Conservation (phyloP, 2,888 invertebrate genomes). For the Boloria selene region DNA sequence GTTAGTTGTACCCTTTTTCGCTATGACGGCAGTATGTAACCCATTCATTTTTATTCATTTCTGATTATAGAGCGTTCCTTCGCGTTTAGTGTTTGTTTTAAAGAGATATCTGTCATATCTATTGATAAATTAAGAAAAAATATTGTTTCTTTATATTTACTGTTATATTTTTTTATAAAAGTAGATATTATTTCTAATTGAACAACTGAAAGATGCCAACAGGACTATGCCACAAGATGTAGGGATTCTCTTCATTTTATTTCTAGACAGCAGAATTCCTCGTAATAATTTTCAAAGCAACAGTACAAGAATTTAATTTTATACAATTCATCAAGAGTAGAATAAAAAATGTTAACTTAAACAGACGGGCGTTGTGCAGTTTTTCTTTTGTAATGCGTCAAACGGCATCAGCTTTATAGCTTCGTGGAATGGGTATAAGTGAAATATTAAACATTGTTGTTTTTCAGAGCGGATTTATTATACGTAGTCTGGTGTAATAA, state of each 20-base stretch:
- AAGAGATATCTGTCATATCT: too few species aligned
- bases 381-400: slow-evolving; percentile 7
- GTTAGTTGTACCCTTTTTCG: too few species aligned
- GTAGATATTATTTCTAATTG: too few species aligned
- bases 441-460: slow-evolving; percentile 6
- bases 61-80: too few species aligned
- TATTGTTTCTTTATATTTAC: too few species aligned
- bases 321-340: background rate
- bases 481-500: background rate
- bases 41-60: too few species aligned
- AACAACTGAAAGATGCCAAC: background rate
- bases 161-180: too few species aligned
- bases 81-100: too few species aligned
- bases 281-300: slow-evolving; percentile 3
- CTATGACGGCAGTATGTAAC: too few species aligned
- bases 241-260: background rate
- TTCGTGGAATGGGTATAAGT: slow-evolving; percentile 12
- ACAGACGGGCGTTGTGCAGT: slow-evolving; percentile 4
- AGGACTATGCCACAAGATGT: background rate
- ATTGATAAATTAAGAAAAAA: too few species aligned
- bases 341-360: slow-evolving; percentile 3
- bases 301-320: background rate
- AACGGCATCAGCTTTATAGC: slow-evolving; percentile 1
- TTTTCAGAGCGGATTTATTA: background rate
- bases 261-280: background rate